Base-by-base conservation (phyloP, 92 coral and sea anemone genomes). In the Heteractis magnifica region DNA sequence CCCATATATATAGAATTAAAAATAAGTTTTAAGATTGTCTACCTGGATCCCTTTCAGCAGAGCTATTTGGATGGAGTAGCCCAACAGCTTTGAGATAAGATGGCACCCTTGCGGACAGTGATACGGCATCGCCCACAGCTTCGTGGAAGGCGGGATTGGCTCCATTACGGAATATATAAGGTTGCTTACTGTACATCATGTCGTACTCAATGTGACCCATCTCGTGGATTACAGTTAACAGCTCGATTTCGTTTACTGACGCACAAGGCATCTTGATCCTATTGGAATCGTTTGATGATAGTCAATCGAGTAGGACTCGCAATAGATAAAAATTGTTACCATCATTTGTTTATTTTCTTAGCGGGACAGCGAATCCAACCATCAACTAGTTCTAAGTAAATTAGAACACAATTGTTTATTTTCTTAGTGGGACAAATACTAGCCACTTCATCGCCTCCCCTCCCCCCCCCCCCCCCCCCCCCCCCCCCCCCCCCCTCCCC, bases 231-330 rank as follows among this genome's bases (percentile, higher is more conserved):
- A 84, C 76, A 10, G 87, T 84, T 20, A 73, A 50, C 20, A 84
- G 75, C 6, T 84, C 87, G 44, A 76, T 76, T 34, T 84, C 87
- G 23, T 58, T 75, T 19, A 84, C 56, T n/a, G 62, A 16, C 21
- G 81, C 81, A 49, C 87, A 84, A 20, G 87, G 87, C 87, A 84
- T 84, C 79, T 84, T 84, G 81, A 84, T 84, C 79, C 87, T 84
- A 52, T 49, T 2, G 3, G 18, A 50, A 65, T 10, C 19, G 23
- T 7, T 65, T 20, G 34, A 65, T 15, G 1, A 59, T 15, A 59
- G 6, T 59, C 65, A 59, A 13, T 8, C 15, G 0, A 12, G 44
- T 34, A 34, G 26, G 26, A 26, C 26, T 26, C 26, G 1, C 26
- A 1, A 26, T 26, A 26, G 26, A 26, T 26, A 26, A 26, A 26